Evolutionary conservation across 2,113 vertebrate species (phyloP).

Genomic region (Cinclus mexicanus): DNA sequence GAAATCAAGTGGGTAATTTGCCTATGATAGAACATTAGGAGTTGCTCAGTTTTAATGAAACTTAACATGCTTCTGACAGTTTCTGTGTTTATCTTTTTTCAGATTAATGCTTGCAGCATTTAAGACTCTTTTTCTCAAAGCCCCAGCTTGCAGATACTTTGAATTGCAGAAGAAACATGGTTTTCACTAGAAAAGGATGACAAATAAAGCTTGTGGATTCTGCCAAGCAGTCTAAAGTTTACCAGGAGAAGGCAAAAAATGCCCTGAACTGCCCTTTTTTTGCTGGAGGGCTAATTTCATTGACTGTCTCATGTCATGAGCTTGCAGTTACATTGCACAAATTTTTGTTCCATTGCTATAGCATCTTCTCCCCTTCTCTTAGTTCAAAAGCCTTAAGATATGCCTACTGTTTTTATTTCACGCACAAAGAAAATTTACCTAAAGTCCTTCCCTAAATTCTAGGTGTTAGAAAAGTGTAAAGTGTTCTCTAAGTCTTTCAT

Average conservation of each 20-base stretch:
- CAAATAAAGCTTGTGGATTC: not conserved
- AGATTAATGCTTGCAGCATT: not conserved
- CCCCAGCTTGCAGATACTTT: not conserved
- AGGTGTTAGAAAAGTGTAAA: not conserved
- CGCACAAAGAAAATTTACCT: not conserved
- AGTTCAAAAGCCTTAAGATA: not conserved
- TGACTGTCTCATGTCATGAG: not conserved
- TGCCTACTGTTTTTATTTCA: not conserved
- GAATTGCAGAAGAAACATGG: not conserved
- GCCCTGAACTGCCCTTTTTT: not conserved
- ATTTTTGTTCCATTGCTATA: not conserved
- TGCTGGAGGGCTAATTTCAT: not conserved
- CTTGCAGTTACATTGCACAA: not conserved
- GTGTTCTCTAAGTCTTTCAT: not conserved
- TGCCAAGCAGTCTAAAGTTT: not conserved
- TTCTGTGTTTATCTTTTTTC: not conserved
- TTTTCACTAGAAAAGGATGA: not conserved
- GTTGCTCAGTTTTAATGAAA: not conserved
- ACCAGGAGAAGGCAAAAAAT: not conserved
- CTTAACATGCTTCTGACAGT: accelerated
- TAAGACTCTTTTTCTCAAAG: not conserved
- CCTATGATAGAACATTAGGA: not conserved
- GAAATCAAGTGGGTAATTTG: not conserved
- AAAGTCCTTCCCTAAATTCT: not conserved
- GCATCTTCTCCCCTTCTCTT: not conserved